These are phyloP conservation scores for Carollia perspicillata DNA, from an alignment of 2,113 vertebrate species.

Conservation along the genomic window DNA sequence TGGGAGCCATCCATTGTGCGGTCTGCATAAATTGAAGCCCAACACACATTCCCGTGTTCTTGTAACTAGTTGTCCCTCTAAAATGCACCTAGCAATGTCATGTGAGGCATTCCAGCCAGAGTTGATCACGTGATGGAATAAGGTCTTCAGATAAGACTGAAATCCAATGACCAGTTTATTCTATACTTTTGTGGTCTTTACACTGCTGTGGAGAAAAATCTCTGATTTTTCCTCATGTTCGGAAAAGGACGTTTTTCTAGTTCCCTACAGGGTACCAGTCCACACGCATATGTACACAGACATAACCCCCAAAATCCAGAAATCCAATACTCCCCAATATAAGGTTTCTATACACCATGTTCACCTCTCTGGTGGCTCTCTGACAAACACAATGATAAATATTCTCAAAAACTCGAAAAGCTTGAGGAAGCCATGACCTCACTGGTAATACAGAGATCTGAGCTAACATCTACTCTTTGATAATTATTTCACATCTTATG, in stretches of 20 bases:
- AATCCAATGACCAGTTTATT: not conserved
- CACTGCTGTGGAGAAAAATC: not conserved
- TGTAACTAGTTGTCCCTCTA: not conserved
- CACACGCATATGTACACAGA: not conserved
- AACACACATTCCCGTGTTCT: not conserved
- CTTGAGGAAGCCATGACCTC: not conserved
- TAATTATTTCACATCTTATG: not conserved
- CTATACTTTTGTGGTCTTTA: not conserved
- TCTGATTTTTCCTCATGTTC: not conserved
- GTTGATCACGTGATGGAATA: not conserved
- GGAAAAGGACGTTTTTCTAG: not conserved
- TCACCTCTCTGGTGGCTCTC: not conserved
- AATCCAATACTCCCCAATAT: not conserved
- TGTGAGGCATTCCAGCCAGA: not conserved
- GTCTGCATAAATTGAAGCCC: not conserved
- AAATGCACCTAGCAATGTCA: not conserved
- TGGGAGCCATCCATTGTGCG: not conserved
- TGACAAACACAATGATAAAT: not conserved
- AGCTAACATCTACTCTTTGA: constrained; percentile 32
- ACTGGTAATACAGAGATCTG: not conserved
- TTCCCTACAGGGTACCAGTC: not conserved
- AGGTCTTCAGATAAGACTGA: not conserved
- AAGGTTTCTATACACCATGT: not conserved
- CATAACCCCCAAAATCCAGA: not conserved
- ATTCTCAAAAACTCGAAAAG: constrained; percentile 12